Evolutionary conservation across 2,797 vertebrate species (phyloP), one percentile per base, ranked within the genome.

Genomic region (Heteromormyrus szaboi): DNA sequence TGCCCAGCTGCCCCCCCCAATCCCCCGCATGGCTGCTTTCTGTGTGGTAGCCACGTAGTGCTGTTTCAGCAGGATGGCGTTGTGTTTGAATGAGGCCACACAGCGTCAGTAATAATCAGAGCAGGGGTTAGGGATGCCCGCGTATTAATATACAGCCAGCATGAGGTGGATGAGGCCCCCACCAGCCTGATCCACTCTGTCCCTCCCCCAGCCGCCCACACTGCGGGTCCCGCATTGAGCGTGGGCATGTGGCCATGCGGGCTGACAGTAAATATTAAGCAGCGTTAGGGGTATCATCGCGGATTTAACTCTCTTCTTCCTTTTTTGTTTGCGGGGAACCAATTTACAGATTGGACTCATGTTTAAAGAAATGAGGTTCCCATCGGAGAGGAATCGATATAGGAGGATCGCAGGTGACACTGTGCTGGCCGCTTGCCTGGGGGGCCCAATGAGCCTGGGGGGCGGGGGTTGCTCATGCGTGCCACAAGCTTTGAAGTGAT

Each of bases 291-390:
- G 86, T 46, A 46, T 65, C 86, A 65, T 65, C 17, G 37, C 5
- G 7, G 53, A 46, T 65, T 65, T 65, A 22, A 87, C 46, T 87
- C 53, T n/a, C 37, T 65, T 87, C 86, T 87, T 46, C 37, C 85
- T 65, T 87, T 87, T 65, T 33, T 87, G 86, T 87, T 62, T 62
- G 54, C 7, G 41, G 54, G 19, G 53, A 87, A 87, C 56, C 54
- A 87, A 62, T 87, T 87, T 87, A 87, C 86, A 87, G 86, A 65
- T 65, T 87, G 86, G 65, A 65, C 56, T 87, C 86, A 48, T 87
- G 54, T 87, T 87, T 87, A 87, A 87, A 87, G 86, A 65, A 87
- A 87, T 65, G 56, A 87, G 86, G 56, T 25, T 87, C 86, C 54
- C 86, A 48, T 87, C 56, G 8, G 54, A 87, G 41, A 6, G 54